phyloP scores from a whole-genome alignment of 2,888 invertebrate species.

The Parnassius mnemosyne region DNA sequence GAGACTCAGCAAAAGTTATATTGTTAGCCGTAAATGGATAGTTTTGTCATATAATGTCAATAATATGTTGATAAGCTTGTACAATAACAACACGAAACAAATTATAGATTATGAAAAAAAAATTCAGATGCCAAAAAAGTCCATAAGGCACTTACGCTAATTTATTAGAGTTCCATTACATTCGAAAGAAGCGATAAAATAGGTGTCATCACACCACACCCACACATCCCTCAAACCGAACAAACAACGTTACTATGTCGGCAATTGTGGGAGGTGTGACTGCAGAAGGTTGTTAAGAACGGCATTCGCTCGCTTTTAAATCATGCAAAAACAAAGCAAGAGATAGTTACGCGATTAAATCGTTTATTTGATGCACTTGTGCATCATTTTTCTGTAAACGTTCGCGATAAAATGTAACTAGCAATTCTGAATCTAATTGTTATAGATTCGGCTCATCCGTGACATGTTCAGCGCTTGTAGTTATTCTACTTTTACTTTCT shows the following conservation, averaged over 20 bases:
- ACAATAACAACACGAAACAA: background rate
- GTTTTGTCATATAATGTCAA: too few relatives aligned
- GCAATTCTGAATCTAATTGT: slow-evolving; percentile 23
- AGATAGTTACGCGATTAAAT: slow-evolving; percentile 5
- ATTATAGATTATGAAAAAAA: slow-evolving; percentile 12
- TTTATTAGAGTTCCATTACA: slow-evolving; percentile 9
- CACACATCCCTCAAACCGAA: slow-evolving; percentile 2
- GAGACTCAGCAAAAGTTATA: too few relatives aligned
- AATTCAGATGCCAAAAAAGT: slow-evolving; percentile 3
- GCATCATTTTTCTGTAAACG: background rate
- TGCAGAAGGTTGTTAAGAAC: slow-evolving; percentile 2
- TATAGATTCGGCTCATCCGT: slow-evolving; percentile 23
- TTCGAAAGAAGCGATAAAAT: slow-evolving; percentile 14
- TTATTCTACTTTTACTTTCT: slow-evolving; percentile 26
- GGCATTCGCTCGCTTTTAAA: slow-evolving; percentile 5
- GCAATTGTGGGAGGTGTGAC: slow-evolving; percentile 4
- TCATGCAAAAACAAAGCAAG: slow-evolving; percentile 5
- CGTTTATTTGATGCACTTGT: slow-evolving; percentile 2
- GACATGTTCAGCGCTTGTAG: slow-evolving; percentile 20
- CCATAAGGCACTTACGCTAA: slow-evolving; percentile 17
- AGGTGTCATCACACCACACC: slow-evolving; percentile 2
- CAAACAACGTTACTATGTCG: background rate
- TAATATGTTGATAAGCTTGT: too few relatives aligned
- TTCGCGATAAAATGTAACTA: slow-evolving; percentile 4
- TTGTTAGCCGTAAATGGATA: too few relatives aligned